Conservation (phyloP, 53 echinoderm and acorn worm species). For the Astropecten irregularis region DNA sequence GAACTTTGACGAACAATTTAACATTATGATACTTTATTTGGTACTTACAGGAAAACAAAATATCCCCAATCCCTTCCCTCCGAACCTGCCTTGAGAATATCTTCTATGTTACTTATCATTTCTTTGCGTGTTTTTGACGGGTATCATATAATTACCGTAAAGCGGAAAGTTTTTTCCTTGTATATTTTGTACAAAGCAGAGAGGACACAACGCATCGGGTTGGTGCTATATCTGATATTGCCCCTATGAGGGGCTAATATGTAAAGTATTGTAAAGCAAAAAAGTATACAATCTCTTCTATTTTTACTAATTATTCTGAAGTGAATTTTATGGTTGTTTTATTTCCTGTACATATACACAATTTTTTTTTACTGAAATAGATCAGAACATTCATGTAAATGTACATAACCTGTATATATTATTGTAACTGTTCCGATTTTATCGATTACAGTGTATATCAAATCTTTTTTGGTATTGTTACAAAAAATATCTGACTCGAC, state of each 20-base stretch:
- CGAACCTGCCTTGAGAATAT: no score
- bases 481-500: no score
- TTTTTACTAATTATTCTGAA: conserved; percentile 48
- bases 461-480: no score
- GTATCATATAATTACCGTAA: conserved; percentile 23
- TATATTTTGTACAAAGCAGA: conserved; percentile 44
- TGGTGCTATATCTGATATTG: conserved; percentile 51
- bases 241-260: conserved; percentile 27
- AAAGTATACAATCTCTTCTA: conserved; percentile 37
- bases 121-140: conserved; percentile 29
- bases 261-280: conserved; percentile 16
- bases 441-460: no score
- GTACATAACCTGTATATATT: neutral
- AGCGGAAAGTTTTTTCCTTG: conserved; percentile 1
- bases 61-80: no score
- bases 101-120: no score
- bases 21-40: no score
- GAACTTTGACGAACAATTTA: no score
- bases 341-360: conserved; percentile 39
- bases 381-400: conserved; percentile 16
- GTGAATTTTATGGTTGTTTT: conserved; percentile 17
- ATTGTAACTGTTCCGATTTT: no score
- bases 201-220: conserved; percentile 22
- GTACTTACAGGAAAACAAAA: no score
- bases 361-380: conserved; percentile 50